These are phyloP conservation scores for Steatornis caripensis DNA, from an alignment of 2,113 vertebrate species.

Conservation along the genomic window DNA sequence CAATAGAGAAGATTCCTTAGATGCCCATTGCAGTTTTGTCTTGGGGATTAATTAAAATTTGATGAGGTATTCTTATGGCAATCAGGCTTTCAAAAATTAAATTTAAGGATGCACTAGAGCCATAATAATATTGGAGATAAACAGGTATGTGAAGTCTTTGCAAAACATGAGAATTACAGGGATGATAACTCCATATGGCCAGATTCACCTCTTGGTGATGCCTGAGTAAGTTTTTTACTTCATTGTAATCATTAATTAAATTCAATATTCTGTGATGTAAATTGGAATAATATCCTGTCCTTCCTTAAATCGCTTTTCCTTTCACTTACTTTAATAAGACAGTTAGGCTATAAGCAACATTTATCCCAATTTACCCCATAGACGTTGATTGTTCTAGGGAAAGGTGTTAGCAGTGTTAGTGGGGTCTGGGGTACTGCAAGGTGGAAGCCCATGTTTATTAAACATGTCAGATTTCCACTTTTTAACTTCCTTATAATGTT, in stretches of 20 bases:
- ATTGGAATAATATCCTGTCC: background rate
- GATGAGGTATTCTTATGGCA: background rate
- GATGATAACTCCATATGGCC: background rate
- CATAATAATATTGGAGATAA: background rate
- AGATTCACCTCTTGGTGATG: background rate
- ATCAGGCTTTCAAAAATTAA: background rate
- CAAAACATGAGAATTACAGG: background rate
- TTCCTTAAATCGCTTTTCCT: background rate
- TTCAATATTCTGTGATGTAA: background rate
- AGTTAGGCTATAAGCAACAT: background rate
- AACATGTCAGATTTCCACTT: background rate
- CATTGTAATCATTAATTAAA: background rate
- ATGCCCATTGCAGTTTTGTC: background rate
- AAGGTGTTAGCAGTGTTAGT: background rate
- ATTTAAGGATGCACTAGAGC: background rate
- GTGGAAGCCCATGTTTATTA: background rate
- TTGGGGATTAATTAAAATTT: constrained; percentile 32
- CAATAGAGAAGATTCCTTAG: background rate
- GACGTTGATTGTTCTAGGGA: fast-evolving
- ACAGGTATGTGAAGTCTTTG: background rate
- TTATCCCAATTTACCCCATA: background rate
- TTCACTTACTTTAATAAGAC: background rate
- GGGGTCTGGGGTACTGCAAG: background rate
- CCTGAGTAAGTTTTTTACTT: background rate
- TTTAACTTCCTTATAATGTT: background rate